These are phyloP conservation scores for Eupithecia vulgata DNA, from an alignment of 2,888 invertebrate genomes.

Conservation along the genomic window DNA sequence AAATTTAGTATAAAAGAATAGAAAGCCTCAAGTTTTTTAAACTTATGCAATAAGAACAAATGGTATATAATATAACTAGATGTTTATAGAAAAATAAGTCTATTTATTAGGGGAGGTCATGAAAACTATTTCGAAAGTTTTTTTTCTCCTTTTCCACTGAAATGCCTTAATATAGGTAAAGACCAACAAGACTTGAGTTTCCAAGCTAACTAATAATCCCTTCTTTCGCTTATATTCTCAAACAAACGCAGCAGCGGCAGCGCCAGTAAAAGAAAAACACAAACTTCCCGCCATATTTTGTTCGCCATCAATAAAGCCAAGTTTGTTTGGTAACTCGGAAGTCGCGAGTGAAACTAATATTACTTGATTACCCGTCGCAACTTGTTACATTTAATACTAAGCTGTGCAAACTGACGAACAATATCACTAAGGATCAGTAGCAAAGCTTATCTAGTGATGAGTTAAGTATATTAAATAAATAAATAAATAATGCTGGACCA, in stretches of 20 bases:
- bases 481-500: too few species aligned
- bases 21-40: too few species aligned
- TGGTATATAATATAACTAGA: neutral
- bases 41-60: too few species aligned
- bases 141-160: neutral
- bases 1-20: too few species aligned
- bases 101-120: too few species aligned
- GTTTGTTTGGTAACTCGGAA: constrained; percentile 15
- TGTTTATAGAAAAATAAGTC: too few species aligned
- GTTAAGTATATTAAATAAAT: too few species aligned
- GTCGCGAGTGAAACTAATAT: constrained; percentile 25
- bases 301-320: constrained; percentile 22
- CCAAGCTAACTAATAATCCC: neutral
- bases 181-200: neutral
- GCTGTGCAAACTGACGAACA: constrained; percentile 13
- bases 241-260: constrained; percentile 1
- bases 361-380: constrained; percentile 23
- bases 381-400: constrained; percentile 25
- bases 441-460: neutral
- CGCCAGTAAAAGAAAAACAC: neutral
- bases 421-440: constrained; percentile 1
- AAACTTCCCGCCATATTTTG: constrained; percentile 13
- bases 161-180: neutral
- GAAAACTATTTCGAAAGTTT: too few species aligned
- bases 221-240: neutral